Evolutionary conservation across 2,113 vertebrate species (phyloP).

Genomic region (Colinus virginianus): DNA sequence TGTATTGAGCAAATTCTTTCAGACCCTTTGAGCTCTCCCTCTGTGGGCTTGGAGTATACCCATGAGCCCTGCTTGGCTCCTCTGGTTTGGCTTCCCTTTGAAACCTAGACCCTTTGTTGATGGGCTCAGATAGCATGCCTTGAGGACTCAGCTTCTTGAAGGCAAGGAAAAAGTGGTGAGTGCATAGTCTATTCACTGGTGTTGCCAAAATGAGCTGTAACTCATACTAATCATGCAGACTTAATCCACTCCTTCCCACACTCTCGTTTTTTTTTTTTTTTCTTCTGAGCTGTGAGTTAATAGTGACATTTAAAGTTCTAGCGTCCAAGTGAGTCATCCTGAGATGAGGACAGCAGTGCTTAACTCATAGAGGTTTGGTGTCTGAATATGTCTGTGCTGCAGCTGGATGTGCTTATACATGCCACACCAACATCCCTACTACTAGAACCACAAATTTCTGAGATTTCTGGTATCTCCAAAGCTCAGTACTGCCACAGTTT

Average conservation of each 20-base stretch:
- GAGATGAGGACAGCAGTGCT: constrained; percentile 4
- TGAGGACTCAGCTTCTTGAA: constrained; percentile 15
- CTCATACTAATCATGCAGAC: background rate
- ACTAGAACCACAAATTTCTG: background rate
- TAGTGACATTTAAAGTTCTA: constrained; percentile 46
- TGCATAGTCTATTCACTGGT: background rate
- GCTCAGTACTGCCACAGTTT: background rate
- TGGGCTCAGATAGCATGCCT: background rate
- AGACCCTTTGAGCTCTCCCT: constrained; percentile 8
- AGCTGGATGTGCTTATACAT: background rate
- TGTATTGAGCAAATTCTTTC: constrained; percentile 38
- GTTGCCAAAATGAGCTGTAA: constrained; percentile 45
- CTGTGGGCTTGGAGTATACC: constrained; percentile 45
- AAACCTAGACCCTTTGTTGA: constrained; percentile 1
- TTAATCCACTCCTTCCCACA: background rate
- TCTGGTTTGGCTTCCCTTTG: constrained; percentile 50
- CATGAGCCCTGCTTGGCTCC: constrained; percentile 39
- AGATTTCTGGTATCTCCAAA: background rate
- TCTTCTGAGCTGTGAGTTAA: constrained; percentile 35
- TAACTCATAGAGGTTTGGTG: background rate
- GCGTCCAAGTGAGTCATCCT: constrained; percentile 32
- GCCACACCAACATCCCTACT: background rate
- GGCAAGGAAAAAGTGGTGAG: background rate
- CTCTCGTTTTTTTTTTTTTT: background rate
- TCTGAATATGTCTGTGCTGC: rapidly evolving